A percentile compares a stretch with the other conserved stretches of the same genome.
Conservation (phyloP, 2,888 invertebrate genomes). For the Spisula subtruncata region DNA sequence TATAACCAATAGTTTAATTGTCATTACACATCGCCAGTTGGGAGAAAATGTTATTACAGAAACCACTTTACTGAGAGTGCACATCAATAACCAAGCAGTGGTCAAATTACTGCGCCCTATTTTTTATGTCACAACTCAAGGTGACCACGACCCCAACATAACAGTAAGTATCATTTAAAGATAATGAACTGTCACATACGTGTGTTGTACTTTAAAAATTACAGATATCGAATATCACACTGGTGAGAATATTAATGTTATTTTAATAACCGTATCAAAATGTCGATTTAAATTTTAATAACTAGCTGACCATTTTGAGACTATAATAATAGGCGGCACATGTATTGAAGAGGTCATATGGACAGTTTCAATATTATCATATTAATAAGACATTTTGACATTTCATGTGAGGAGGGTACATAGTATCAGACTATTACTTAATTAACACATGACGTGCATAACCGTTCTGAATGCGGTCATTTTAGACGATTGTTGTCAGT, state of each 20-base stretch:
- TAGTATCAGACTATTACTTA: neutral
- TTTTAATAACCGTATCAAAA: neutral
- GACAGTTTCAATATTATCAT: neutral
- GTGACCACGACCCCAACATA: neutral
- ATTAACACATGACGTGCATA: slow-evolving; percentile 8
- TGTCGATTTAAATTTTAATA: neutral
- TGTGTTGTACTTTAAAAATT: neutral
- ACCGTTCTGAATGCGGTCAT: neutral
- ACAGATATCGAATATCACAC: neutral
- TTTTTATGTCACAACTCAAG: neutral
- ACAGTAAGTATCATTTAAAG: neutral
- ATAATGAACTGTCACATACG: neutral
- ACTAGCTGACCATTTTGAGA: neutral
- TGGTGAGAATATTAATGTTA: neutral
- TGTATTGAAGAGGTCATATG: neutral
- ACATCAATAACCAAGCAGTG: neutral
- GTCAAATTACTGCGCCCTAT: neutral
- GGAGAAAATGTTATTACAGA: neutral
- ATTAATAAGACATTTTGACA: neutral
- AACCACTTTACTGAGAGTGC: neutral
- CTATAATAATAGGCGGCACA: neutral
- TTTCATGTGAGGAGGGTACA: neutral
- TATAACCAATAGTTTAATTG: neutral
- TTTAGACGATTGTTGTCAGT: neutral
- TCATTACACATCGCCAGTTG: neutral